Evolutionary conservation across 2,888 invertebrate genomes (phyloP).

Genomic region (Apeira syringaria): DNA sequence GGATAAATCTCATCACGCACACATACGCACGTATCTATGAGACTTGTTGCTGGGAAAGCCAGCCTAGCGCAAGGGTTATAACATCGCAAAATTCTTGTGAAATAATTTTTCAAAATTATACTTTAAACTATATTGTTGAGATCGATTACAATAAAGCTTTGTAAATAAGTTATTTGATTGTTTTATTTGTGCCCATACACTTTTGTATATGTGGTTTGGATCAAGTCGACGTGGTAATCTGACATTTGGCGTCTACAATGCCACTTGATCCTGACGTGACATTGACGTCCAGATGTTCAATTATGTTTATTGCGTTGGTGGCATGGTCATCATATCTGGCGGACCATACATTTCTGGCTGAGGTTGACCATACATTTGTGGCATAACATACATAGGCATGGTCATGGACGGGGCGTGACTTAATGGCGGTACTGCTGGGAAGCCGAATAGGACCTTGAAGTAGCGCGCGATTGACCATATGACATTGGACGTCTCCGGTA

Average conservation of each 20-base stretch:
- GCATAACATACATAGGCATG: conserved; percentile 76
- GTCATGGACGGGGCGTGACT: conserved; percentile 64
- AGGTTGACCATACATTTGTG: conserved; percentile 54
- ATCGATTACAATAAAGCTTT: too few relatives aligned
- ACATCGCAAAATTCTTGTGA: neutral
- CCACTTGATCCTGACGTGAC: conserved; percentile 67
- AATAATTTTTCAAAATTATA: neutral
- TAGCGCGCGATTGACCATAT: conserved; percentile 80
- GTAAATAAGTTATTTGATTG: neutral
- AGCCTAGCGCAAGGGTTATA: neutral
- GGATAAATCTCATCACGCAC: neutral
- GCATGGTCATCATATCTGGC: conserved; percentile 50
- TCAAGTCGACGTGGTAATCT: conserved; percentile 74
- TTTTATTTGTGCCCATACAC: conserved; percentile 9
- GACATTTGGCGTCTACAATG: conserved; percentile 72
- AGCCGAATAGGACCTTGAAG: conserved; percentile 77
- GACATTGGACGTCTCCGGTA: conserved; percentile 81
- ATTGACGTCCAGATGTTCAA: conserved; percentile 63
- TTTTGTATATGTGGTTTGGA: conserved; percentile 45
- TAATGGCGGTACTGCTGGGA: conserved; percentile 67
- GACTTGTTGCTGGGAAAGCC: neutral
- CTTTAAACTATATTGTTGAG: neutral
- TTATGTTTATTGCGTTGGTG: conserved; percentile 58
- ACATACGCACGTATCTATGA: neutral
- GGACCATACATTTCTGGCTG: conserved; percentile 55